Evolutionary conservation across 2,113 vertebrate species (phyloP).

Genomic region (Xerus inauris): DNA sequence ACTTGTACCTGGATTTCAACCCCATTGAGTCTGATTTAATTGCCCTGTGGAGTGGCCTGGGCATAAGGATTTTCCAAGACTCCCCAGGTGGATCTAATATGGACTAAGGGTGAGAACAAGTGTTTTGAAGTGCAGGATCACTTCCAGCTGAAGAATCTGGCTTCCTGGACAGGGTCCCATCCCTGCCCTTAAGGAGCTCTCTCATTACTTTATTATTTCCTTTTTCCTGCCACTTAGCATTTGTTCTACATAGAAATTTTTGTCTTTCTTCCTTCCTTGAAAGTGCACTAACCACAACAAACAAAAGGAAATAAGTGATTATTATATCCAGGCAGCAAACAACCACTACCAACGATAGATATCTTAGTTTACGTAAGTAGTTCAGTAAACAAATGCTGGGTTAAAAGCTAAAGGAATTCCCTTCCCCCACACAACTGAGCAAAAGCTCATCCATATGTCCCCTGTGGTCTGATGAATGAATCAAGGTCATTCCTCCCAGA

Average conservation of each 20-base stretch:
- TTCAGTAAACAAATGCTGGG: constrained; percentile 54
- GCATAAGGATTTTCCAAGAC: constrained; percentile 19
- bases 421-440: neutral
- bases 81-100: constrained; percentile 18
- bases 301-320: constrained; percentile 73
- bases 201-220: constrained; percentile 50
- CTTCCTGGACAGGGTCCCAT: constrained; percentile 9
- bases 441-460: neutral
- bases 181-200: constrained; percentile 51
- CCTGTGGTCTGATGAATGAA: neutral
- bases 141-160: constrained; percentile 63
- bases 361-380: constrained; percentile 72
- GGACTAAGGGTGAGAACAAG: neutral
- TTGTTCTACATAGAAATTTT: constrained; percentile 66
- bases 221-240: constrained; percentile 55
- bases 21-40: neutral
- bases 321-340: constrained; percentile 65
- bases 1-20: neutral
- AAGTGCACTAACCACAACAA: constrained; percentile 78
- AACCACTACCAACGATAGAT: constrained; percentile 57
- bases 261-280: constrained; percentile 76
- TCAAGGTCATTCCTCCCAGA: neutral
- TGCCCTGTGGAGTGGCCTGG: neutral
- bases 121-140: constrained; percentile 30
- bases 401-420: constrained; percentile 71